phyloP scores from a whole-genome alignment of 2,797 vertebrate genomes.

The Schizopygopsis pylzovi region DNA sequence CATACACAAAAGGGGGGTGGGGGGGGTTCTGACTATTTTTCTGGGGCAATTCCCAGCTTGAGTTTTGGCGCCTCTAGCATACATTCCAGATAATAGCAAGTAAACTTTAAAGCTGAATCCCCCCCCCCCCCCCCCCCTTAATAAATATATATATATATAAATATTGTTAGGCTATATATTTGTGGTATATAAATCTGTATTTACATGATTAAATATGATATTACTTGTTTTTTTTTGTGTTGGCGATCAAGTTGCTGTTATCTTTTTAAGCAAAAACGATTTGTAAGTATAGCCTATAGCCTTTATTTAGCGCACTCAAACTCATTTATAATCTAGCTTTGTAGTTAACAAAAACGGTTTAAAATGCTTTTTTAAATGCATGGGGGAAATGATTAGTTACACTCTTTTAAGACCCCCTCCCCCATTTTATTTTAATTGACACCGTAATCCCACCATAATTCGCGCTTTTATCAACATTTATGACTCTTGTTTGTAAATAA shows the following conservation, averaged over 20 bases:
- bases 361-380: neutral
- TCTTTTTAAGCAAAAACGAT: neutral
- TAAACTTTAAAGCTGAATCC: no score
- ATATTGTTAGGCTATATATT: neutral
- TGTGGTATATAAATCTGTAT: neutral
- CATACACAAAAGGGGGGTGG: neutral
- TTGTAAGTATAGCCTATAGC: neutral
- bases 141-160: neutral
- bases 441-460: neutral
- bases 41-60: neutral
- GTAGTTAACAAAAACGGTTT: neutral
- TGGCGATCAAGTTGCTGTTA: neutral
- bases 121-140: no score
- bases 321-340: neutral
- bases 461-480: neutral
- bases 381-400: neutral
- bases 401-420: neutral
- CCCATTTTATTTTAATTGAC: neutral
- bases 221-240: neutral
- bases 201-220: neutral
- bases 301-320: neutral
- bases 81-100: no score
- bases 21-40: neutral
- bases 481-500: neutral
- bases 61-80: neutral